phyloP scores from a whole-genome alignment of 2,888 invertebrate genomes.

The Escarpia spicata region DNA sequence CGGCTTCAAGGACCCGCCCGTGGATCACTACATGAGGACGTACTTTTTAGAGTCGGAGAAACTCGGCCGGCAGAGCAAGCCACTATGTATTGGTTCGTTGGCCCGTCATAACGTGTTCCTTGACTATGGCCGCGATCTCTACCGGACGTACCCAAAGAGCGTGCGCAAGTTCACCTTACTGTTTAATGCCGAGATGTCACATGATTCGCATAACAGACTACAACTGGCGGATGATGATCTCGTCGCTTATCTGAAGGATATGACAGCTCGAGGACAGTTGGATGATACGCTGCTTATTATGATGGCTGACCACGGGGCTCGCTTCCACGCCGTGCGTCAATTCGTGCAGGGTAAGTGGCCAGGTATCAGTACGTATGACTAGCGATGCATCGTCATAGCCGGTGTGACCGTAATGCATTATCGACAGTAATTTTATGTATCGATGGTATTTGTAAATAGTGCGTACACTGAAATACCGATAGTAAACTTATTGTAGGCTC shows the following conservation, averaged over 20 bases:
- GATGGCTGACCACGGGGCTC: slow-evolving; percentile 89
- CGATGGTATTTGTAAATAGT: no score
- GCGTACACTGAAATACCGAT: no score
- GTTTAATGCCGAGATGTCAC: slow-evolving; percentile 89
- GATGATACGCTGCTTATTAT: slow-evolving; percentile 85
- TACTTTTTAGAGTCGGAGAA: slow-evolving; percentile 66
- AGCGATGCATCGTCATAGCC: no score
- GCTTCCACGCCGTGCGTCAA: slow-evolving; percentile 83
- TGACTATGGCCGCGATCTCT: slow-evolving; percentile 68
- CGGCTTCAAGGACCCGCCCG: slow-evolving; percentile 84
- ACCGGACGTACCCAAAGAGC: slow-evolving; percentile 72
- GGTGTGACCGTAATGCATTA: no score
- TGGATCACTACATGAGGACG: slow-evolving; percentile 88
- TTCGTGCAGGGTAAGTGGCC: slow-evolving; percentile 79
- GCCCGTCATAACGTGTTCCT: slow-evolving; percentile 73
- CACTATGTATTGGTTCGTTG: slow-evolving; percentile 75
- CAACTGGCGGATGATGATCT: slow-evolving; percentile 82
- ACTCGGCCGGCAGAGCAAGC: slow-evolving; percentile 27
- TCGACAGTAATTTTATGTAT: no score
- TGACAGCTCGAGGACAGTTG: slow-evolving; percentile 72
- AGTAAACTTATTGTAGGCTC: no score
- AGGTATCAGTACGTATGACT: no score
- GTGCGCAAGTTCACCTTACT: slow-evolving; percentile 85
- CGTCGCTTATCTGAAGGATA: slow-evolving; percentile 68
- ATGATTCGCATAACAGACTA: slow-evolving; percentile 84